Base-by-base conservation (phyloP, 2,888 invertebrate species). In the Catocala fraxini region DNA sequence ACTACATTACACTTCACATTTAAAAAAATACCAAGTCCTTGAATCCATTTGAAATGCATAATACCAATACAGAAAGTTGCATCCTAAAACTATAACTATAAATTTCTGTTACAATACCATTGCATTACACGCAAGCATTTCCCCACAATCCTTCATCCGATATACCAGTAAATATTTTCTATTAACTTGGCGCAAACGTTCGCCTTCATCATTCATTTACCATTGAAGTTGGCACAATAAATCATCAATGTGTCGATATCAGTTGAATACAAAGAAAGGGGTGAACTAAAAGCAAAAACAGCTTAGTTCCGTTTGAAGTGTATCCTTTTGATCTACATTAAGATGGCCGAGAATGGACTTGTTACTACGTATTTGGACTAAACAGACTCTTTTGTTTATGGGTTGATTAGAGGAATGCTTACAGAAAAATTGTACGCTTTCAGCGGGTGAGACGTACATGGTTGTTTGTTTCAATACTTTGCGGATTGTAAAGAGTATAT, bases 311-410 rank as follows among this genome's bases (percentile, higher is more conserved):
- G 54, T 67, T 55, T 39, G 35, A 65, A 67, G 63, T 56, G 58
- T 68, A 73, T 73, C 65, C 76, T 68, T 79, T 70, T 79, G 77
- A 81, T 75, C 77, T 75, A 73, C 58, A 76, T 73, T 63, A 51
- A 63, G 59, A 62, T 64, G 59, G 64, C 53, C 52, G 25, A 42
- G 57, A 57, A 59, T 63, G 51, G 12, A 57, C 43, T 59, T 25
- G 3, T 43, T 11, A 41, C 12, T 51, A 52, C n/a, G 54, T 45
- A 41, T 56, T 42, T 46, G 15, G 43, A 46, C 59, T 59, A 43
- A 43, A 43, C 4, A 10, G 1, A 47, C 60, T 58, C 43, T 56
- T 58, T 59, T 65, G 33, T 54, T 34, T 56, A n/a, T 12, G 0
- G 41, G 56, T 56, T n/a, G 15, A 61, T 59, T 52, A 39, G 13